Conservation (phyloP, 2,113 vertebrate genomes). For the Steatornis caripensis region DNA sequence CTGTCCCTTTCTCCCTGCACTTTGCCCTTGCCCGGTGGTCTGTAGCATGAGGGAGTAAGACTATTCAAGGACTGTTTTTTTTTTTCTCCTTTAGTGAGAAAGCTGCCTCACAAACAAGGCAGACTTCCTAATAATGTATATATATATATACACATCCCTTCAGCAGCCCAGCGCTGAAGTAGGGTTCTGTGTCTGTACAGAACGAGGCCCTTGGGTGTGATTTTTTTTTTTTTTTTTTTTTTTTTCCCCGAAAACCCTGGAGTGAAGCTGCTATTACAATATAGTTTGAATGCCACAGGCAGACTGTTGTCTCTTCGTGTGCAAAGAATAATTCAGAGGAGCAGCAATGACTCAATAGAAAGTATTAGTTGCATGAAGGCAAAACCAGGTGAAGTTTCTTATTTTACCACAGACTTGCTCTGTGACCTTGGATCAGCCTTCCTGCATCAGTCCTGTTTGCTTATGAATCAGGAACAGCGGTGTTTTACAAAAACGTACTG, state of each 20-base stretch:
- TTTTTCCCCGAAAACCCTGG: too few relatives aligned
- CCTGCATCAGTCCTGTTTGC: neutral
- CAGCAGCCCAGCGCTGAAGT: neutral
- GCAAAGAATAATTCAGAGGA: neutral
- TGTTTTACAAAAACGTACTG: neutral
- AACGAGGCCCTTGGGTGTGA: neutral
- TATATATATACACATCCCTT: neutral
- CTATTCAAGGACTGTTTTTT: neutral
- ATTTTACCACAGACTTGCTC: neutral
- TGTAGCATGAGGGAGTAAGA: neutral
- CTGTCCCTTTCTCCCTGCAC: neutral
- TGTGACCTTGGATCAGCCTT: conserved; percentile 35
- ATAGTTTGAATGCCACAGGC: neutral
- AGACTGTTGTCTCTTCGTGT: neutral
- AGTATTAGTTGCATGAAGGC: neutral
- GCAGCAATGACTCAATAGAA: neutral
- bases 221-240: neutral
- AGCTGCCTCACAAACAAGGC: neutral
- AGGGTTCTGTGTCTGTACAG: neutral
- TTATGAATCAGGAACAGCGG: neutral
- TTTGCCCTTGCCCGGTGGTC: conserved; percentile 16
- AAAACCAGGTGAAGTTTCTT: conserved; percentile 13
- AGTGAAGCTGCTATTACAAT: neutral
- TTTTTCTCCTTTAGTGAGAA: neutral
- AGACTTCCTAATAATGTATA: neutral